These are phyloP conservation scores for Mesocentrotus franciscanus DNA, from an alignment of 53 echinoderm and acorn worm species.

Conservation along the genomic window DNA sequence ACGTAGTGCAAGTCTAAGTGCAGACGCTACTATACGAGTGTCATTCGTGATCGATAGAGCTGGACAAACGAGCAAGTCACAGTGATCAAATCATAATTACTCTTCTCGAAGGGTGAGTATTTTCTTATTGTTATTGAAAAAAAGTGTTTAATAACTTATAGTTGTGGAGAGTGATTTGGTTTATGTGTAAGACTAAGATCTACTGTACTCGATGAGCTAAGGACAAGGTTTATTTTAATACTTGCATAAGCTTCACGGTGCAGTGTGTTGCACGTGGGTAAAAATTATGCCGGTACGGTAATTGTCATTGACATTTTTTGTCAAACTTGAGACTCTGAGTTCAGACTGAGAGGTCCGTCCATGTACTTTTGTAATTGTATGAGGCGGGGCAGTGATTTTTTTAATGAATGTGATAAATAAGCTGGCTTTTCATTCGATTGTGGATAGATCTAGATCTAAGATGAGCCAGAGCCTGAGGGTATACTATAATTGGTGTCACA, in stretches of 20 bases:
- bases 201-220: no score
- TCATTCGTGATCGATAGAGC: not conserved
- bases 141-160: not conserved
- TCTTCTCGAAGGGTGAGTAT: not conserved
- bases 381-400: not conserved
- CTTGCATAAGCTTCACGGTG: not conserved
- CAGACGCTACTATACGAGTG: not conserved
- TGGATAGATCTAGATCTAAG: no score
- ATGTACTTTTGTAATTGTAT: not conserved
- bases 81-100: not conserved
- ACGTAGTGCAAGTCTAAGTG: no score
- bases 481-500: no score
- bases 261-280: constrained; percentile 11
- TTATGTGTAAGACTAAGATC: not conserved
- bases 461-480: no score
- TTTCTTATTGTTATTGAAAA: not conserved
- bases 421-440: no score
- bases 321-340: not conserved
- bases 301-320: not conserved
- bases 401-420: no score
- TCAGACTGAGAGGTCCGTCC: not conserved
- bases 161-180: not conserved
- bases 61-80: not conserved
- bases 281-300: not conserved
- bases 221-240: no score